A percentile compares a stretch with the other conserved stretches of the same genome.
Evolutionary conservation across 2,888 invertebrate species (phyloP).

Genomic region (Eretmocerus hayati): DNA sequence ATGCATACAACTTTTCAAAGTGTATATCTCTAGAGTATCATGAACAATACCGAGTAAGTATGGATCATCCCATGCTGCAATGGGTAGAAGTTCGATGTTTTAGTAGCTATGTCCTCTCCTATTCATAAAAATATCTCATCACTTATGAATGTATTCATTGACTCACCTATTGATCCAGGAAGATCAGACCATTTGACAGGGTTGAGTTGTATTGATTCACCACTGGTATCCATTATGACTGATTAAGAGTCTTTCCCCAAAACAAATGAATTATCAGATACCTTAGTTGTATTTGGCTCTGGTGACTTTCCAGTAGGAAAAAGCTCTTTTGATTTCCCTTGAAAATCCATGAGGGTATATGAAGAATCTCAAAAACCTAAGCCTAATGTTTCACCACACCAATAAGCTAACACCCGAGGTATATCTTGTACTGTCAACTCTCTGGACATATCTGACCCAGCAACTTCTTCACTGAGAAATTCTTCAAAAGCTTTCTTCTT

Average conservation of each 20-base stretch:
- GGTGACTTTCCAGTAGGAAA: constrained; percentile 76
- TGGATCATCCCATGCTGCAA: constrained; percentile 84
- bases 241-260: constrained; percentile 82
- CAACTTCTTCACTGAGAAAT: constrained; percentile 51
- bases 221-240: constrained; percentile 72
- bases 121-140: too few relatives aligned
- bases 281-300: constrained; percentile 73
- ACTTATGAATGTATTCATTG: too few relatives aligned
- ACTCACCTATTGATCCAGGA: constrained; percentile 60
- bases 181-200: constrained; percentile 74
- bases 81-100: neutral
- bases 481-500: constrained; percentile 74
- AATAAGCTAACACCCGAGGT: constrained; percentile 36
- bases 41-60: constrained; percentile 79
- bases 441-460: constrained; percentile 43
- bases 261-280: constrained; percentile 68
- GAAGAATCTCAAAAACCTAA: constrained; percentile 40
- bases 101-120: too few relatives aligned
- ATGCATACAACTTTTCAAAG: constrained; percentile 69
- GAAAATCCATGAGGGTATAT: constrained; percentile 38
- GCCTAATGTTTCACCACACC: constrained; percentile 39
- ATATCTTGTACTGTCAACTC: neutral
- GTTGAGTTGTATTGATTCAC: constrained; percentile 61
- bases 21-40: constrained; percentile 77
- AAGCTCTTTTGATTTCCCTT: constrained; percentile 67